Percentiles rank a stretch among this genome's conserved stretches.
Evolutionary conservation across 2,888 invertebrate genomes (phyloP).

Genomic region (Andricus quercusramuli): DNA sequence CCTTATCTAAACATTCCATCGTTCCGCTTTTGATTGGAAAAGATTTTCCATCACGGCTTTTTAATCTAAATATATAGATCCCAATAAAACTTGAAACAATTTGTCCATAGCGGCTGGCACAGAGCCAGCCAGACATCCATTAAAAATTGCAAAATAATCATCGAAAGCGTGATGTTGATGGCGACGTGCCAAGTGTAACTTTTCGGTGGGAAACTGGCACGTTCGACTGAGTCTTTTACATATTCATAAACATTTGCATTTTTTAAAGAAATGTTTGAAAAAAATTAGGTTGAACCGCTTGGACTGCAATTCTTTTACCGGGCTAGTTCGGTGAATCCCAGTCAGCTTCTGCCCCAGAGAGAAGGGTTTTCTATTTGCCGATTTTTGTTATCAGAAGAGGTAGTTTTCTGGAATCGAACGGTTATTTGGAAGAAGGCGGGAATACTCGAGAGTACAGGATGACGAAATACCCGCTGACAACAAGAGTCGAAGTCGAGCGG

Average conservation of each 20-base stretch:
- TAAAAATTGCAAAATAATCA: neutral
- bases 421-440: neutral
- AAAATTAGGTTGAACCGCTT: too few species aligned
- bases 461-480: slow-evolving; percentile 61
- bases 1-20: slow-evolving; percentile 15
- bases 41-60: neutral
- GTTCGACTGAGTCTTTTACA: neutral
- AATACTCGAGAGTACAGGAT: slow-evolving; percentile 46
- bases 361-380: neutral
- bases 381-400: neutral
- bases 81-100: neutral
- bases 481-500: slow-evolving; percentile 60
- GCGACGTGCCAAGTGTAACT: neutral
- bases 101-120: neutral
- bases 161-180: neutral
- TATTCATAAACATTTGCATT: neutral
- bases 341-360: slow-evolving; percentile 2
- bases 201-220: neutral
- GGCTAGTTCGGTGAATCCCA: too few species aligned
- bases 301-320: too few species aligned
- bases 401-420: neutral
- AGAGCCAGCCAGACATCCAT: neutral
- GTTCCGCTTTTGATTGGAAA: neutral
- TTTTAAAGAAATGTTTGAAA: too few species aligned
- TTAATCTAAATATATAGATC: neutral